Base-by-base conservation (phyloP, 2,113 vertebrate genomes). In the Archilochus colubris region DNA sequence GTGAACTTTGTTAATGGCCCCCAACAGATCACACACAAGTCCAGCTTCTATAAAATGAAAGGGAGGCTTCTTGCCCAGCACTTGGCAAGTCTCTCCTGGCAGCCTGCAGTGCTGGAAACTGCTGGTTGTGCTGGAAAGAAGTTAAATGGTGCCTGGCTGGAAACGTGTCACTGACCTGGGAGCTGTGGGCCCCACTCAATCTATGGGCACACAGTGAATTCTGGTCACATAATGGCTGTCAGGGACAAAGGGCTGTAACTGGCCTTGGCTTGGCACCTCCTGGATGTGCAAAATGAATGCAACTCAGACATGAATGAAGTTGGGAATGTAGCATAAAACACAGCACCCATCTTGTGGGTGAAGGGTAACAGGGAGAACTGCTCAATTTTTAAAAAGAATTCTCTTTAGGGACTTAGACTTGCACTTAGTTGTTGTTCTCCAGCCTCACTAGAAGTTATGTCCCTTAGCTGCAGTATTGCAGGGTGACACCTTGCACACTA, bases 21-120 rank as follows among this genome's bases (percentile, higher is more conserved):
- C 63, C 84, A 91, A 22, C 76, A 79, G 72, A 88, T 79, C 67
- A n/a, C 54, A 55, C 67, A 38, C 33, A 86, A 78, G 51, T 66
- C 62, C 57, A 79, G 57, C 80, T 86, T 79, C 91, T 72, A 17
- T 94, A 72, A 88, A 91, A 62, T 51, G 58, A 80, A 91, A 82
- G 33, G 38, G 72, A 63, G 27, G 62, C 53, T 64, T 85, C 83
- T 85, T 62, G 57, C 59, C 80, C 83, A 72, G 66, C 14, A 9
- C 67, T 82, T 91, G 72, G 67, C 76, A 33, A 74, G 67, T 57
- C 38, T 4, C 30, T 79, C 9, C 53, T 79, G 80, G 62, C 58
- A 78, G 61, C 24, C 25, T 16, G 16, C 20, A 50, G 46, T 48
- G 21, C 84, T 88, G 66, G 72, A 48, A 85, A n/a, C 64, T 74